These are phyloP conservation scores for Carterocephalus palaemon DNA, from an alignment of 2,888 invertebrate genomes.

Conservation along the genomic window DNA sequence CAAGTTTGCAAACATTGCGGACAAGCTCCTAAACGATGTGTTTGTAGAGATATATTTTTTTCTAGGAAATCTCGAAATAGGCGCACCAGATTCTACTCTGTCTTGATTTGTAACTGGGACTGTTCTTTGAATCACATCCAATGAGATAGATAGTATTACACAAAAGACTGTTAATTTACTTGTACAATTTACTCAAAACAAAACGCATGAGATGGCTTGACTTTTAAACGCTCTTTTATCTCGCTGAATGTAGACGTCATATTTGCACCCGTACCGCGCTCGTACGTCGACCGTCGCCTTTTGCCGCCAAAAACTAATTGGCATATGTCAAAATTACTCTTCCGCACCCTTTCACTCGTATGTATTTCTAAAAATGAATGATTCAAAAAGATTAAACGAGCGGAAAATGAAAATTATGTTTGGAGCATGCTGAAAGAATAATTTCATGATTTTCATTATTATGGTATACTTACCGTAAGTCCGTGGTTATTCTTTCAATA, in stretches of 20 bases:
- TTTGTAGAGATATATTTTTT: slow-evolving; percentile 32
- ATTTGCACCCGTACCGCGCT: slow-evolving; percentile 3
- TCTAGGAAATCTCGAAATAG: slow-evolving; percentile 54
- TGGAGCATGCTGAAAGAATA: too few relatives aligned
- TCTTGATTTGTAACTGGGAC: slow-evolving; percentile 41
- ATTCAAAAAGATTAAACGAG: too few relatives aligned
- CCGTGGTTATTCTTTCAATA: too few relatives aligned
- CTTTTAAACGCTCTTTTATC: slow-evolving; percentile 41
- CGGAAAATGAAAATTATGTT: too few relatives aligned
- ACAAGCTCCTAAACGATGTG: slow-evolving; percentile 21
- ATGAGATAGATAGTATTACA: slow-evolving; percentile 41
- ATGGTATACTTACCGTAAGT: too few relatives aligned
- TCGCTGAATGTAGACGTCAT: slow-evolving; percentile 16
- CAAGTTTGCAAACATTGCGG: slow-evolving; percentile 40
- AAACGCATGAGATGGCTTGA: slow-evolving; percentile 23
- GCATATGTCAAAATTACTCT: slow-evolving; percentile 41
- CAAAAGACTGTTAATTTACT: slow-evolving; percentile 37
- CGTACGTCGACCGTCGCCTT: slow-evolving; percentile 11
- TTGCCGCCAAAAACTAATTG: slow-evolving; percentile 37
- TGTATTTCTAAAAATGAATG: background rate
- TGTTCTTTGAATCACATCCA: slow-evolving; percentile 47
- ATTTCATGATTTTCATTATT: too few relatives aligned
- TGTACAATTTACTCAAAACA: slow-evolving; percentile 27
- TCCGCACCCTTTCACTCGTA: slow-evolving; percentile 18
- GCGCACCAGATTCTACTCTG: slow-evolving; percentile 46